These are phyloP conservation scores for Acanthacorydalis orientalis DNA, from an alignment of 2,888 invertebrate species.

Conservation along the genomic window DNA sequence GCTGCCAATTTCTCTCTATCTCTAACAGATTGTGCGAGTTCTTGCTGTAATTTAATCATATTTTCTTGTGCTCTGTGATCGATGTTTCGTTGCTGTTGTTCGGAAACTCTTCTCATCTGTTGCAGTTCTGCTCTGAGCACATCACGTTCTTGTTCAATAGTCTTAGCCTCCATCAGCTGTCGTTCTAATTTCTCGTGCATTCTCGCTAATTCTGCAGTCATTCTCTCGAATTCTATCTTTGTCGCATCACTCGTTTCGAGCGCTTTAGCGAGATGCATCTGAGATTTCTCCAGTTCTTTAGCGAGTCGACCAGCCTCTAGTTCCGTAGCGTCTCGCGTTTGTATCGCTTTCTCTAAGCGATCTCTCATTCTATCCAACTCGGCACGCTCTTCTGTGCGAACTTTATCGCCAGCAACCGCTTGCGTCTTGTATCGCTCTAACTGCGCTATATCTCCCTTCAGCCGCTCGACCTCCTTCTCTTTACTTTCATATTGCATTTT, in stretches of 20 bases:
- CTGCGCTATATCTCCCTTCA: slow-evolving; percentile 50
- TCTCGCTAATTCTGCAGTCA: slow-evolving; percentile 64
- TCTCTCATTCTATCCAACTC: slow-evolving; percentile 75
- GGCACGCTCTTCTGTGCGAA: slow-evolving; percentile 47
- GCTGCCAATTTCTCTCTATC: slow-evolving; percentile 65
- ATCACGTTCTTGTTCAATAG: slow-evolving; percentile 58
- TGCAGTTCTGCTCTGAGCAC: slow-evolving; percentile 50
- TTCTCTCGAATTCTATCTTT: slow-evolving; percentile 69
- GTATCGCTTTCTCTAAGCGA: slow-evolving; percentile 70
- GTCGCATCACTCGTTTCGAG: slow-evolving; percentile 70
- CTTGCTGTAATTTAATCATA: slow-evolving; percentile 52
- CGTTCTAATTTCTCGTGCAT: slow-evolving; percentile 67
- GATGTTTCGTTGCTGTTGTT: slow-evolving; percentile 41
- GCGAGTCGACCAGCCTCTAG: slow-evolving; percentile 70
- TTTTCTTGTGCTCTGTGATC: slow-evolving; percentile 58
- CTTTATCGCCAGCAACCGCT: slow-evolving; percentile 44
- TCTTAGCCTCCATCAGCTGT: slow-evolving; percentile 49
- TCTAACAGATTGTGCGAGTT: slow-evolving; percentile 49
- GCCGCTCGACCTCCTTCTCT: slow-evolving; percentile 61
- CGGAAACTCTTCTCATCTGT: slow-evolving; percentile 41
- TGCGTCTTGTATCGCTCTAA: slow-evolving; percentile 40
- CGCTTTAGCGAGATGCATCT: slow-evolving; percentile 66
- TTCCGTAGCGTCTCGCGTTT: slow-evolving; percentile 67
- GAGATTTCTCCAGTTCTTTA: slow-evolving; percentile 73
- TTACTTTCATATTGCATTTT: slow-evolving; percentile 50